Conservation (phyloP, 2,113 vertebrate genomes). For the Loxodonta africana region DNA sequence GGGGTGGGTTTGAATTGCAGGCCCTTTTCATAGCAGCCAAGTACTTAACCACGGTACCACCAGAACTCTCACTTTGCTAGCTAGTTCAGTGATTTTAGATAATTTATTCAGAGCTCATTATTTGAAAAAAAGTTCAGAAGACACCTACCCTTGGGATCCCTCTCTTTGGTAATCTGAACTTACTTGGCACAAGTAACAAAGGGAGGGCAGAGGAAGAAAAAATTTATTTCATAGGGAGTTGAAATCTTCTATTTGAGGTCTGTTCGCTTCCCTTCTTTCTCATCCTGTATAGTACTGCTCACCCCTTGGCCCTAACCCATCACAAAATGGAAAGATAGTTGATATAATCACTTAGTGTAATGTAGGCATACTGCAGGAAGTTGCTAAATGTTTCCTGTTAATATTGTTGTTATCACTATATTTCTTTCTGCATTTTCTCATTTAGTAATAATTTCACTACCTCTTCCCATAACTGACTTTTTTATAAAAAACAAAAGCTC, state of each 20-base stretch:
- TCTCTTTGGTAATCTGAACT: not conserved
- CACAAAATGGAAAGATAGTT: not conserved
- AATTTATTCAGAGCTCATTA: not conserved
- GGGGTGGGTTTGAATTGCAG: not conserved
- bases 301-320: not conserved
- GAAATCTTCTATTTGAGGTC: not conserved
- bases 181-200: not conserved
- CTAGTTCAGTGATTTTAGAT: not conserved
- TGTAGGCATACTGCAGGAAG: not conserved
- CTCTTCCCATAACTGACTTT: not conserved
- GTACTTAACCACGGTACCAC: not conserved
- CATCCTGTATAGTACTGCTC: not conserved
- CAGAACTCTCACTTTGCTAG: not conserved
- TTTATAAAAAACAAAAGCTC: not conserved
- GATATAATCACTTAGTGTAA: not conserved
- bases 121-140: not conserved
- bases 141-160: not conserved
- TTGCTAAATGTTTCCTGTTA: not conserved
- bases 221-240: too few species aligned
- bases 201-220: not conserved
- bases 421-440: not conserved
- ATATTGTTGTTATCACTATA: not conserved
- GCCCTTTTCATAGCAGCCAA: not conserved
- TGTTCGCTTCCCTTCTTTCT: too few species aligned
- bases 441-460: not conserved